Conservation (phyloP, 1,140 invertebrate genomes). For the Drosophila leontia region DNA sequence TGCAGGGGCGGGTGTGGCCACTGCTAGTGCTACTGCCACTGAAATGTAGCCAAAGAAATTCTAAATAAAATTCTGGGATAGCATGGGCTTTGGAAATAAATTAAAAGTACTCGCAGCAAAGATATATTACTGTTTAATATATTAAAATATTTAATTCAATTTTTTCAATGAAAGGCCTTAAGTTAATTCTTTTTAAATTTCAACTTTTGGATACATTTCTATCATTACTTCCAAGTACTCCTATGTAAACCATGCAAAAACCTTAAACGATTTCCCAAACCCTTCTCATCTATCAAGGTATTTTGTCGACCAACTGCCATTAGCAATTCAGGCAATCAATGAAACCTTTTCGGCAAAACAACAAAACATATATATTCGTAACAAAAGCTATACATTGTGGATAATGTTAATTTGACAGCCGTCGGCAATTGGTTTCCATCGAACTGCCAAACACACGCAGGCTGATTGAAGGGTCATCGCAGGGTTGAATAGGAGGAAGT, state of each 20-base stretch:
- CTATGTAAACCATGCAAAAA: not conserved
- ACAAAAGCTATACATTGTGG: constrained; percentile 29
- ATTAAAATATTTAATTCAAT: too few relatives aligned
- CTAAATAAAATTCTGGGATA: not conserved
- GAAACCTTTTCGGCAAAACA: constrained; percentile 33
- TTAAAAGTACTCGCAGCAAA: too few relatives aligned
- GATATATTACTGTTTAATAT: too few relatives aligned
- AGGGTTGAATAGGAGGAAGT: constrained; percentile 39
- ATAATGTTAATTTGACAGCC: constrained; percentile 55
- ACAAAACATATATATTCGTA: constrained; percentile 28
- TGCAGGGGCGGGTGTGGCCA: constrained; percentile 27
- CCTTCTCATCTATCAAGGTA: constrained; percentile 15
- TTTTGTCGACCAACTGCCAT: constrained; percentile 34
- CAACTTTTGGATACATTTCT: too few relatives aligned
- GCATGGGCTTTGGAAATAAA: too few relatives aligned
- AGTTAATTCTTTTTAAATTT: too few relatives aligned
- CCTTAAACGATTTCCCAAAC: constrained; percentile 11
- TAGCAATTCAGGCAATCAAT: constrained; percentile 50
- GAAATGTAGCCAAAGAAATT: not conserved
- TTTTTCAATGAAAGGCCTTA: too few relatives aligned
- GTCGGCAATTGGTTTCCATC: constrained; percentile 42
- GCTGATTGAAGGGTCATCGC: constrained; percentile 52
- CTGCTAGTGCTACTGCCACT: constrained; percentile 1
- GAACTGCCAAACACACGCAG: constrained; percentile 34
- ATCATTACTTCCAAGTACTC: not conserved